Conservation (phyloP, 2,113 vertebrate genomes). For the Malurus alboscapulatus region DNA sequence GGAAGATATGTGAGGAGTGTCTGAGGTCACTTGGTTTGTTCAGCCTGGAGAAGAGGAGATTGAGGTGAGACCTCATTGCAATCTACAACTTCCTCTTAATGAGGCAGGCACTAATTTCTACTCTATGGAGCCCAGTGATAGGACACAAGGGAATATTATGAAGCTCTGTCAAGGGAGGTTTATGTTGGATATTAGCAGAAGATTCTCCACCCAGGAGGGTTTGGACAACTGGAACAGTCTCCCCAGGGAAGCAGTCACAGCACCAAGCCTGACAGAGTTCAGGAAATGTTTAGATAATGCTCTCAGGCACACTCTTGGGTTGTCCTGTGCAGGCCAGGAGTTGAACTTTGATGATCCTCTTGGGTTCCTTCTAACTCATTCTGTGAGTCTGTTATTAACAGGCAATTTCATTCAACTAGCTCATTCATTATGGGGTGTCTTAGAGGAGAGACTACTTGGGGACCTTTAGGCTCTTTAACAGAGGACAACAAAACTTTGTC, state of each 20-base stretch:
- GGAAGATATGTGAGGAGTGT: neutral
- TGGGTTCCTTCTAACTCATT: neutral
- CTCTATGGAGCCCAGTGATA: neutral
- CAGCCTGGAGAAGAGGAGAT: neutral
- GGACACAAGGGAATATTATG: neutral
- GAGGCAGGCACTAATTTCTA: neutral
- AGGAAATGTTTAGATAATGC: neutral
- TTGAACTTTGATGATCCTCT: neutral
- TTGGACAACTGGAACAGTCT: neutral
- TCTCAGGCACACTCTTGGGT: neutral
- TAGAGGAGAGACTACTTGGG: neutral
- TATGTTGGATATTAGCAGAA: neutral
- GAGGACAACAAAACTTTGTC: neutral
- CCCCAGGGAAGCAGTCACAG: neutral
- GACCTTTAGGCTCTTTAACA: neutral
- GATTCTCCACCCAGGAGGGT: neutral
- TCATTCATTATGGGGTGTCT: neutral
- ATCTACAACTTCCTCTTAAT: neutral
- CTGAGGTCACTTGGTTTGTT: neutral
- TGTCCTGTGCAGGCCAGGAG: neutral
- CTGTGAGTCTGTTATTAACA: neutral
- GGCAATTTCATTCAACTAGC: neutral
- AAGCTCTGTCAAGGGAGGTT: neutral
- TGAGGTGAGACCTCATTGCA: neutral
- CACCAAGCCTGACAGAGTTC: neutral